Base-by-base conservation (phyloP, 35 echinoderm and acorn worm species). In the Amphiura filiformis region DNA sequence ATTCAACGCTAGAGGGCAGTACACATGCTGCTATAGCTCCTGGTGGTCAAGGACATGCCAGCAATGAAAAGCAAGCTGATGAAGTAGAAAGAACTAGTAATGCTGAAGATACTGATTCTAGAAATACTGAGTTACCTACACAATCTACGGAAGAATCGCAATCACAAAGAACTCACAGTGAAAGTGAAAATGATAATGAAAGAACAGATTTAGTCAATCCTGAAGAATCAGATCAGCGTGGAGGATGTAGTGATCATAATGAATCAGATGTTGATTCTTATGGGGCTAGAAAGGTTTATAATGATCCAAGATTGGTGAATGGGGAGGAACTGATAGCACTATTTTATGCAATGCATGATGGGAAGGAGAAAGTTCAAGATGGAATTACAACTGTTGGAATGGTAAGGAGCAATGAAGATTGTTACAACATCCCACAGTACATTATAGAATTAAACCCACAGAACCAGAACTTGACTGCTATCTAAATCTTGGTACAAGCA, bases 261-360 rank as follows among this genome's bases (percentile, higher is more conserved):
- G n/a, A n/a, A n/a, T 31, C 26, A 39, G 20, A 81, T 81, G 13
- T n/a, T 42, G 1, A 81, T 81, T 11, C 0, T 37, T 13, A 36
- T 30, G 34, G 26, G 15, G 23, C 79, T 1, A 31, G 38, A 39
- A 47, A 65, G 23, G 83, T 7, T 34, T 31, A 77, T 20, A 91
- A 91, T 85, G 40, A 39, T 39, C 80, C 81, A 49, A 85, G 88
- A 34, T 83, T 98, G 34, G 76, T 94, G 31, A 92, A 78, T 7
- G 96, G 96, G 35, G 96, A 98, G 31, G 83, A 98, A 75, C 88
- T 98, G 13, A 81, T 98, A 14, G 82, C 86, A 1, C 64, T 98
- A 13, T 78, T 98, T 2, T 88, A 88, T 14, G 44, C 57, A 39
- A 52, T 92, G 39, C 93, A 94, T 81, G 61, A 22, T 22, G 92